phyloP scores from a whole-genome alignment of 2,113 vertebrate genomes.

The Sitta europaea region DNA sequence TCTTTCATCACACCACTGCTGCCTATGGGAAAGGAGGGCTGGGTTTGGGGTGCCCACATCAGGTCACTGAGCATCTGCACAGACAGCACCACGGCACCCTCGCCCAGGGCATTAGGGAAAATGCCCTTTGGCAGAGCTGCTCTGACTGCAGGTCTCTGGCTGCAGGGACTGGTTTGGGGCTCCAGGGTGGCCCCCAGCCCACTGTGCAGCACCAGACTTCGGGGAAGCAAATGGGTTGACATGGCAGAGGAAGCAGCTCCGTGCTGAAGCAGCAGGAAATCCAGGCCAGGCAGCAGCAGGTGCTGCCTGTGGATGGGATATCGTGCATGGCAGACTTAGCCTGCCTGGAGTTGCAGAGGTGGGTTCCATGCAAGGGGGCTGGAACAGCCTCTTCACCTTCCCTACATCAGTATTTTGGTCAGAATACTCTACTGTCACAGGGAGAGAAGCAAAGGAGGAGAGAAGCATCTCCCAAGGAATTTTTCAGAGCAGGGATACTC shows the following conservation, averaged over 20 bases:
- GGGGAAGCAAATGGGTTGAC: not conserved
- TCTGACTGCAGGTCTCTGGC: not conserved
- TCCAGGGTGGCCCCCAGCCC: not conserved
- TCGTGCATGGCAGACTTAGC: not conserved
- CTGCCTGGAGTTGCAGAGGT: not conserved
- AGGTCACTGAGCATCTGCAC: not conserved
- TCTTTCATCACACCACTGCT: not conserved
- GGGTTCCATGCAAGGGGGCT: not conserved
- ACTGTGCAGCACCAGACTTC: not conserved
- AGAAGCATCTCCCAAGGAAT: not conserved
- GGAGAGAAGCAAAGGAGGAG: not conserved
- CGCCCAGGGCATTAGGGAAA: accelerated
- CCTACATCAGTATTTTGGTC: not conserved
- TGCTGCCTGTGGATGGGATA: not conserved
- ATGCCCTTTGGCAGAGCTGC: not conserved
- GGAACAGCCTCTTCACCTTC: not conserved
- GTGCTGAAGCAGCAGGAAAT: not conserved
- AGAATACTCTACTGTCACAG: not conserved
- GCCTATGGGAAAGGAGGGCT: not conserved
- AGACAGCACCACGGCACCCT: not conserved
- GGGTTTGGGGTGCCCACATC: not conserved
- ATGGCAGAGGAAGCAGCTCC: not conserved
- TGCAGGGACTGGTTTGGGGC: not conserved
- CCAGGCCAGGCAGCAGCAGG: not conserved
- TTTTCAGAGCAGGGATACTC: not conserved